These are phyloP conservation scores for Coreoperca whiteheadi DNA, from an alignment of 2,113 vertebrate genomes.

Conservation along the genomic window DNA sequence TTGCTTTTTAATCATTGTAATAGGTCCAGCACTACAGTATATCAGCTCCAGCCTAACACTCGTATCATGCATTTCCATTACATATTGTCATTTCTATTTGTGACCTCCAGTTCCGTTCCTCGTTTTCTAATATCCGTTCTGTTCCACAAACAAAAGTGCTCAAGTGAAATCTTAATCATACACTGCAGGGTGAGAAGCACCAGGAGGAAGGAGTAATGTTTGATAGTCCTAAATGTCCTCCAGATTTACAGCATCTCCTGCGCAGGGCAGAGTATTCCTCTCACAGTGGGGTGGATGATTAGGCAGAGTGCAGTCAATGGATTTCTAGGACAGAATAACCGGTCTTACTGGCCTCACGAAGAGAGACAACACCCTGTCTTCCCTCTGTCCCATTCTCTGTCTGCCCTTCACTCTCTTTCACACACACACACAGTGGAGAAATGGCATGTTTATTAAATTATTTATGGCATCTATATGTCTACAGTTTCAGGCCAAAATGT, in stretches of 20 bases:
- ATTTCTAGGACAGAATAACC: conserved; percentile 74
- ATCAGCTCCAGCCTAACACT: background rate
- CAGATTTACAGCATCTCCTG: conserved; percentile 29
- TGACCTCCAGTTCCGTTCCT: conserved; percentile 19
- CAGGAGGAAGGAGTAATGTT: conserved; percentile 40
- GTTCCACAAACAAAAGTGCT: conserved; percentile 50
- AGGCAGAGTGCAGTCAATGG: conserved; percentile 55
- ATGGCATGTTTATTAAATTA: conserved; percentile 28
- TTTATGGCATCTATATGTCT: conserved; percentile 19
- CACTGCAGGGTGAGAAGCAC: conserved; percentile 47
- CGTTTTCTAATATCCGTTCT: conserved; percentile 34
- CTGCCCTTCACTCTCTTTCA: conserved; percentile 28
- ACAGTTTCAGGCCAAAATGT: conserved; percentile 30
- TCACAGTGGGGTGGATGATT: conserved; percentile 57
- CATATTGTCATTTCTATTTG: background rate
- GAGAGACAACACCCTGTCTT: conserved; percentile 64
- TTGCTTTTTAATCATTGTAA: conserved; percentile 22
- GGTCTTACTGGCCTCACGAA: conserved; percentile 63
- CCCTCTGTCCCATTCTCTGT: conserved; percentile 19
- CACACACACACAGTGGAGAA: background rate
- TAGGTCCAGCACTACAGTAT: background rate
- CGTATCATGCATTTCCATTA: conserved; percentile 8
- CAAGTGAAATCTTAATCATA: conserved; percentile 38
- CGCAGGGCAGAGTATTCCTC: conserved; percentile 37
- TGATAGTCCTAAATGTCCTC: conserved; percentile 48